These are phyloP conservation scores for Thamnophis sirtalis DNA, from an alignment of 2,113 vertebrate genomes.

Conservation along the genomic window DNA sequence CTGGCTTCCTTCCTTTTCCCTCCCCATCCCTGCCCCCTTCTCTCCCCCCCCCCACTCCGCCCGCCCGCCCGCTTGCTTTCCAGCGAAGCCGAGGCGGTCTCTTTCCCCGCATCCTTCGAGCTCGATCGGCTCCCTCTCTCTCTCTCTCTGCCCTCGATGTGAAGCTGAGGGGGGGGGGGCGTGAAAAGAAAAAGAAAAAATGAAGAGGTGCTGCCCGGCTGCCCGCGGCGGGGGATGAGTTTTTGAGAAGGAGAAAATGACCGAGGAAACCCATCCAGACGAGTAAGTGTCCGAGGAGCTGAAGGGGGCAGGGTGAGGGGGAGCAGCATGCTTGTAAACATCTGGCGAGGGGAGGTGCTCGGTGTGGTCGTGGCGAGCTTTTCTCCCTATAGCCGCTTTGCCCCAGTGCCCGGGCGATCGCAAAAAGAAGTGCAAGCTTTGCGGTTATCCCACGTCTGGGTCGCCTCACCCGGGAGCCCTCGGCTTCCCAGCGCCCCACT, in stretches of 20 bases:
- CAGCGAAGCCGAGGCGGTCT: slow-evolving; percentile 17
- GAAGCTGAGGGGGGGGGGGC: slow-evolving; percentile 29
- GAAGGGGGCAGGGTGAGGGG: not conserved
- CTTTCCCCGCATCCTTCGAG: not conserved
- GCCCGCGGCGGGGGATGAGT: slow-evolving; percentile 72
- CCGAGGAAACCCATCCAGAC: slow-evolving; percentile 85
- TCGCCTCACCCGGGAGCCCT: not conserved
- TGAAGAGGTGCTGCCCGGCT: slow-evolving; percentile 77
- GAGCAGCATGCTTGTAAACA: not conserved
- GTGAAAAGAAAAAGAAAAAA: slow-evolving; percentile 61
- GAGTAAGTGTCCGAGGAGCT: slow-evolving; percentile 73
- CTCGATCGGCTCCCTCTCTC: slow-evolving; percentile 13
- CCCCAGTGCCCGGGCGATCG: not conserved
- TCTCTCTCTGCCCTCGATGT: slow-evolving; percentile 58
- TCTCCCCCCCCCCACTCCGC: not conserved
- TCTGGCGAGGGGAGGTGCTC: not conserved
- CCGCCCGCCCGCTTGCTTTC: not conserved
- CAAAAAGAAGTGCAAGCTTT: not conserved
- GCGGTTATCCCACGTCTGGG: not conserved
- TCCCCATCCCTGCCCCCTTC: not conserved
- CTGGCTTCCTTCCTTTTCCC: slow-evolving; percentile 19
- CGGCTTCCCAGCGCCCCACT: not conserved
- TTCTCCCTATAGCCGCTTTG: not conserved
- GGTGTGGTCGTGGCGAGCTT: not conserved
- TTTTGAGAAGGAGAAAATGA: slow-evolving; percentile 84